These are phyloP conservation scores for Trinectes maculatus DNA, from an alignment of 2,113 vertebrate species.

Conservation along the genomic window DNA sequence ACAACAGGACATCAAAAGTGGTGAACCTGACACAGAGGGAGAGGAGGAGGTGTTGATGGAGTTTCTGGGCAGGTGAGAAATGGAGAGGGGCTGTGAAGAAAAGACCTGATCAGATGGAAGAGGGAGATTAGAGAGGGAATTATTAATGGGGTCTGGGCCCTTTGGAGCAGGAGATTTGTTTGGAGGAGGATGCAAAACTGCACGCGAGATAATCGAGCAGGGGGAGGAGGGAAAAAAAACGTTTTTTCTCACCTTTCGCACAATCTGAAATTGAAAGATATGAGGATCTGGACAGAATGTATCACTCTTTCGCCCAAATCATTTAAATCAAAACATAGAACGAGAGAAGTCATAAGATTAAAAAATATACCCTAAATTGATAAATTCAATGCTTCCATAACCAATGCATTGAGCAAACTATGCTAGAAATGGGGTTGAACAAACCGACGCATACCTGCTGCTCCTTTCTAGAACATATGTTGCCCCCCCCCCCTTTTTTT, in stretches of 20 bases:
- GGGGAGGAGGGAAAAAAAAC: slow-evolving; percentile 1
- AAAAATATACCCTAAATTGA: slow-evolving; percentile 39
- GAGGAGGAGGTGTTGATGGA: slow-evolving; percentile 77
- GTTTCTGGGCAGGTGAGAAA: slow-evolving; percentile 78
- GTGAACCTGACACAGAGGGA: slow-evolving; percentile 69
- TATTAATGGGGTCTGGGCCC: slow-evolving; percentile 71
- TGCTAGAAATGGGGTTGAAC: slow-evolving; percentile 26
- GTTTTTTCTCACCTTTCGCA: slow-evolving; percentile 53
- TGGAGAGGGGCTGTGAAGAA: slow-evolving; percentile 74
- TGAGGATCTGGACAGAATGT: slow-evolving; percentile 35
- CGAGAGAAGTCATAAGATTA: slow-evolving; percentile 32
- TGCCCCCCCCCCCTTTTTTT: background rate
- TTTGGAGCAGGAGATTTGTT: slow-evolving; percentile 73
- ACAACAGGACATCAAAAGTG: slow-evolving; percentile 76
- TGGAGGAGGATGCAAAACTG: slow-evolving; percentile 69
- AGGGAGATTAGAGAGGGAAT: slow-evolving; percentile 72
- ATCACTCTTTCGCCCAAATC: slow-evolving; percentile 25
- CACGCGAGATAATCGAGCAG: slow-evolving; percentile 50
- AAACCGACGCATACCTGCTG: slow-evolving; percentile 9
- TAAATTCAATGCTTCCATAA: slow-evolving; percentile 35
- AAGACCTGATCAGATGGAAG: slow-evolving; percentile 77
- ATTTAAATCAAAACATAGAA: slow-evolving; percentile 55
- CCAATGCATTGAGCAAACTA: slow-evolving; percentile 5
- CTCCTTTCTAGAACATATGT: slow-evolving; percentile 35
- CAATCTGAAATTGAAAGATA: slow-evolving; percentile 61